Base-by-base conservation (phyloP, 2,888 invertebrate genomes). In the Oeneis ivallda region DNA sequence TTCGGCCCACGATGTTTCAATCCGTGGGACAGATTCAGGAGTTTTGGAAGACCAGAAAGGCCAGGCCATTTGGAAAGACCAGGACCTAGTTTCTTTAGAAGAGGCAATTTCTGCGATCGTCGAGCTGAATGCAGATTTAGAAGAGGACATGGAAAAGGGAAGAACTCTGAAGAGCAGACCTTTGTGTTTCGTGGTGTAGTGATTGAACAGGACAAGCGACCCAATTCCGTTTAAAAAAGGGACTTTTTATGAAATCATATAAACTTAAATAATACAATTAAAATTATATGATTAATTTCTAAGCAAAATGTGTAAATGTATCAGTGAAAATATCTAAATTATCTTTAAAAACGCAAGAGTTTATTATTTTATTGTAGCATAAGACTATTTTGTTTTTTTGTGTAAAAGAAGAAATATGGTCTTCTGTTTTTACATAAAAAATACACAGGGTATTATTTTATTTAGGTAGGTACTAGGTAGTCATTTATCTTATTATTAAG, bases 101-200 rank as follows among this genome's bases (percentile, higher is more conserved):
- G 56, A 56, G 56, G 56, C 9, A 19, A 8, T 41, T 41, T 8
- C 19, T 41, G 19, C 19, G 13, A 13, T 2, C 39, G 19, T 8
- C 41, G 41, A 1, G 7, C 41, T 3, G 39, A 13, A 56, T 11
- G 56, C 13, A 17, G 54, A 39, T 37, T 8, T 10, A 15, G 34
- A 17, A 37, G 17, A 11, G 11, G 11, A 0, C 11, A 17, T 7
- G 17, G 39, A 39, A 54, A 39, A 13, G 37, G 11, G n/a, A 45
- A 45, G 56, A 57, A 8, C n/a, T 26, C 32, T 17, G 37, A 13
- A 17, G 58, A 54, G 58, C 62, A 67, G 17, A 65, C 65, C 10
- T 50, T 67, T 11, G n/a, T 67, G 39, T 59, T 62, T 52, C 62
- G 65, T 10, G 68, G 68, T 6, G 41, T 68, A 53, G 58, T 68